Evolutionary conservation across 2,888 invertebrate species (phyloP).

Genomic region (Corythucha ciliata): DNA sequence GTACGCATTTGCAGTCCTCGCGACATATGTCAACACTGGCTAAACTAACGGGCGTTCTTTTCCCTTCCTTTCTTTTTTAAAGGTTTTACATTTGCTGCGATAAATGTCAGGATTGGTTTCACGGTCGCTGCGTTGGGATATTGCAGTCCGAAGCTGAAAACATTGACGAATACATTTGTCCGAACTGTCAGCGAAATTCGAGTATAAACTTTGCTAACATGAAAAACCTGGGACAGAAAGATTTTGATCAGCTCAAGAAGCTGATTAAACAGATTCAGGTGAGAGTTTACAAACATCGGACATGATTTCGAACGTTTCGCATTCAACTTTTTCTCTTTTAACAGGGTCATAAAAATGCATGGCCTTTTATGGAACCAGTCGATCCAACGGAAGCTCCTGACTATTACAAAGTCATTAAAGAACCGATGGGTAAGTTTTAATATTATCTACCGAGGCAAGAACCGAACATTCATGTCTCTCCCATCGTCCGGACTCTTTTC

Average conservation of each 20-base stretch:
- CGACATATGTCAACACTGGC: neutral
- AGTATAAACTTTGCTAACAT: conserved; percentile 83
- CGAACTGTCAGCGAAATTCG: conserved; percentile 85
- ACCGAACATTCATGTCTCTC: neutral
- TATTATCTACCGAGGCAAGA: neutral
- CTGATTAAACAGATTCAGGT: conserved; percentile 84
- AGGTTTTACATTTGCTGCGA: conserved; percentile 99
- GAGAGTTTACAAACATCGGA: conserved; percentile 27
- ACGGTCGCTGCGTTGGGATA: conserved; percentile 93
- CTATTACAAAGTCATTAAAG: conserved; percentile 91
- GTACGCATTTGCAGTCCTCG: conserved; percentile 51
- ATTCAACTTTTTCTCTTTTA: conserved; percentile 36
- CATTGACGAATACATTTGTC: conserved; percentile 93
- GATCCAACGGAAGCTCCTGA: conserved; percentile 93
- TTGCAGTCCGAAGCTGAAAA: conserved; percentile 87
- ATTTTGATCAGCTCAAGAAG: conserved; percentile 73
- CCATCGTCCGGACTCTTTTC: too few relatives aligned
- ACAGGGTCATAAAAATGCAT: conserved; percentile 87
- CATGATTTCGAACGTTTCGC: neutral
- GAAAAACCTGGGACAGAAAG: conserved; percentile 68
- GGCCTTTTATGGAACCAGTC: conserved; percentile 97
- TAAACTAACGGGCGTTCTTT: neutral
- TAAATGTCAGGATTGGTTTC: conserved; percentile 98
- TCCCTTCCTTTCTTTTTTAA: conserved; percentile 37
- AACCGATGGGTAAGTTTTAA: conserved; percentile 77